Evolutionary conservation across 2,888 invertebrate species (phyloP).

Genomic region (Aricia artaxerxes): DNA sequence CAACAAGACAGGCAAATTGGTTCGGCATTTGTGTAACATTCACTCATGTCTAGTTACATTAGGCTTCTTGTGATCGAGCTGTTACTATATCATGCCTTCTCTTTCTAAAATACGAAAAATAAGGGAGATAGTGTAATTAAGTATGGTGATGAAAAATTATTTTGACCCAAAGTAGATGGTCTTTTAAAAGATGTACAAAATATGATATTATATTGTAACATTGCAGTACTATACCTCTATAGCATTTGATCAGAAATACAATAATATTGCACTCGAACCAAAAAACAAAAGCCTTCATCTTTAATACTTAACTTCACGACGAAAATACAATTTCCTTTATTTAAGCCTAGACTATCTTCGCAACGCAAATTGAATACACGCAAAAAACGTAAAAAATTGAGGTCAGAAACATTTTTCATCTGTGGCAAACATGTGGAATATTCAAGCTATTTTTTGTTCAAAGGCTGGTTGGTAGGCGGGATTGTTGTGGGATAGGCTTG

Average conservation of each 20-base stretch:
- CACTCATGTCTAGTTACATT: background rate
- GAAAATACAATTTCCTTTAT: background rate
- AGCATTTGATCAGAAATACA: no score
- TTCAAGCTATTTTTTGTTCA: conserved; percentile 23
- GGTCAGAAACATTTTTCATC: conserved; percentile 23
- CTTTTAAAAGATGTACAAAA: no score
- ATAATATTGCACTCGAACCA: background rate
- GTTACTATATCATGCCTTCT: no score
- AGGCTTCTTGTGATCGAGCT: no score
- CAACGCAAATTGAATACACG: conserved; percentile 13
- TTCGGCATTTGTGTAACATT: conserved; percentile 2
- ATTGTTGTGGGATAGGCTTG: conserved; percentile 17
- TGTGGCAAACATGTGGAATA: conserved; percentile 25
- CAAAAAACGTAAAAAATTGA: conserved; percentile 9
- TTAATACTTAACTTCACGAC: background rate
- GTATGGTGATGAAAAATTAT: no score
- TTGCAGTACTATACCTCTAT: no score
- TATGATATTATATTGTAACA: no score
- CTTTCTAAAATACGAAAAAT: no score
- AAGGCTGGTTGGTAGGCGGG: conserved; percentile 25
- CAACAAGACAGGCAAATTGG: background rate
- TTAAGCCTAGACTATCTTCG: background rate
- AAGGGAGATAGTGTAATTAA: no score
- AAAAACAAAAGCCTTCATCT: background rate
- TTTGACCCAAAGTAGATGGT: no score